Evolutionary conservation across 2,888 invertebrate species (phyloP).

Genomic region (Diachrysia chrysitis): DNA sequence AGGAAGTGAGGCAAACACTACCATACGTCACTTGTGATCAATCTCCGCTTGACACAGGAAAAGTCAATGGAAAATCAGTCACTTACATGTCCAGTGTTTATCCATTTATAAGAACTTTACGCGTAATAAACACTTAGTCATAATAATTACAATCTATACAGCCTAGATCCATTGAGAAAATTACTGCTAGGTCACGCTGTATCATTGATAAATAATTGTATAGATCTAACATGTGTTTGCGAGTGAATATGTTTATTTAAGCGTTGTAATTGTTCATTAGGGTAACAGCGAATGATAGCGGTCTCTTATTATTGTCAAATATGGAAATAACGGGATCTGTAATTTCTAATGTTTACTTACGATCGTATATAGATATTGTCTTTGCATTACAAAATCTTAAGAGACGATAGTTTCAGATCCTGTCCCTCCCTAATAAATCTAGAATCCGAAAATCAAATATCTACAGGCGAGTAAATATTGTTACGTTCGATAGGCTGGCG

Average conservation of each 20-base stretch:
- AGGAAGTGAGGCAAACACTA: constrained; percentile 11
- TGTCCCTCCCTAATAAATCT: not conserved
- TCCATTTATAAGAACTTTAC: constrained; percentile 24
- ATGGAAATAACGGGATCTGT: not conserved
- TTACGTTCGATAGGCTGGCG: not conserved
- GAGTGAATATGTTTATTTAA: constrained; percentile 12
- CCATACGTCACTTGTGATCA: constrained; percentile 28
- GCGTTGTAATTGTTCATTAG: not conserved
- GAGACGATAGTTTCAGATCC: not conserved
- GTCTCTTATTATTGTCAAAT: not conserved
- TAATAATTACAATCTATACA: constrained; percentile 32
- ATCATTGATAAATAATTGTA: constrained; percentile 49
- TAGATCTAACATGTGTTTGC: constrained; percentile 41
- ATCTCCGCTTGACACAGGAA: constrained; percentile 37
- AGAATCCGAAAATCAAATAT: not conserved
- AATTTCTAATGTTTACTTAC: not conserved
- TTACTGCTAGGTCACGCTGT: constrained; percentile 33
- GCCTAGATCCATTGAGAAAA: constrained; percentile 48
- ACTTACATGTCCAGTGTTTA: constrained; percentile 29
- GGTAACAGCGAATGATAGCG: not conserved
- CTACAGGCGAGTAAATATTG: constrained; percentile 4
- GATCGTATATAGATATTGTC: not conserved
- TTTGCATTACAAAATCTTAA: not conserved
- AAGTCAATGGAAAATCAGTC: constrained; percentile 25
- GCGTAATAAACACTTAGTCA: constrained; percentile 43